A percentile compares a stretch with the other conserved stretches of the same genome.
Evolutionary conservation across 2,888 invertebrate species (phyloP).

Genomic region (Diaphora mendica): DNA sequence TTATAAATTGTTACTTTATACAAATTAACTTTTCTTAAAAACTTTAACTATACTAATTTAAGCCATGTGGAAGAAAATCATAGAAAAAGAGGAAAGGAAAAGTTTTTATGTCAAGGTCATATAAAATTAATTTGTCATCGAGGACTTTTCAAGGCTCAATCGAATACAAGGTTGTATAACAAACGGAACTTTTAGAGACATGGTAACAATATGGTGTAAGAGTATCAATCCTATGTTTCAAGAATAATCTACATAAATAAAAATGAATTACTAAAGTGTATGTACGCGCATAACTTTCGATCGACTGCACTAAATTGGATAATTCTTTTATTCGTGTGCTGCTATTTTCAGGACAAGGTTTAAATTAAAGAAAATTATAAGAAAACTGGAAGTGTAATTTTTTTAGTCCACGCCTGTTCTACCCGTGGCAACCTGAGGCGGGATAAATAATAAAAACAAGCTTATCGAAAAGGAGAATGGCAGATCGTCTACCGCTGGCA

Average conservation of each 20-base stretch:
- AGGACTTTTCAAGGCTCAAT: not conserved
- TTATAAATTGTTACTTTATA: not conserved
- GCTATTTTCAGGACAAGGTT: too few species aligned
- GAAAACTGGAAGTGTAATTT: too few species aligned
- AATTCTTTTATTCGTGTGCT: too few species aligned
- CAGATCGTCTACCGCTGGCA: too few species aligned
- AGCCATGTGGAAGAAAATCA: not conserved
- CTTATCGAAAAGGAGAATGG: too few species aligned
- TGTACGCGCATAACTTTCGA: too few species aligned
- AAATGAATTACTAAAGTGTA: too few species aligned
- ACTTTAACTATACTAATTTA: not conserved
- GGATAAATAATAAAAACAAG: too few species aligned
- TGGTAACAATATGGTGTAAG: not conserved
- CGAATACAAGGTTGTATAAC: not conserved
- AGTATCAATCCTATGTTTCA: not conserved
- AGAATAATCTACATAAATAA: not conserved
- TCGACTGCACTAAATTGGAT: too few species aligned
- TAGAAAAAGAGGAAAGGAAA: not conserved
- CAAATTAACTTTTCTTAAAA: not conserved
- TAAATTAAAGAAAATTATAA: too few species aligned
- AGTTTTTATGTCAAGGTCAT: constrained; percentile 1
- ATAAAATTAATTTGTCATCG: not conserved
- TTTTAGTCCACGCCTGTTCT: too few species aligned
- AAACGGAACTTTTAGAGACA: not conserved
- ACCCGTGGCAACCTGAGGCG: too few species aligned